Percentiles rank a stretch among this genome's conserved stretches.
Evolutionary conservation across 2,797 vertebrate genomes (phyloP).

Genomic region (Harpagifer antarcticus): DNA sequence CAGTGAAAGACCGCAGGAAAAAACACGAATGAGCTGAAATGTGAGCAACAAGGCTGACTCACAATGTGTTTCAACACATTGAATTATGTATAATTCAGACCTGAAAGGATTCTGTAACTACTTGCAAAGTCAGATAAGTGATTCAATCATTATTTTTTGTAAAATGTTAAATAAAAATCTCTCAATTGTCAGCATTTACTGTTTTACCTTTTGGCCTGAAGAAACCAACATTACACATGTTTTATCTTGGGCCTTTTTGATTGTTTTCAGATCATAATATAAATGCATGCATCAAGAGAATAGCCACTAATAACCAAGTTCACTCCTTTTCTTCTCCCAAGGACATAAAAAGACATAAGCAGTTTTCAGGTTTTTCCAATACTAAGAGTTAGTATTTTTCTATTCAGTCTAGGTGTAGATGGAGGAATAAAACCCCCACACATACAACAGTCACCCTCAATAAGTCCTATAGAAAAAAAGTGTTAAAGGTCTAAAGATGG

Average conservation of each 20-base stretch:
- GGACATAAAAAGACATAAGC: neutral
- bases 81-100: neutral
- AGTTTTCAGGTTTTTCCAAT: neutral
- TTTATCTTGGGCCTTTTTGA: neutral
- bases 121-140: neutral
- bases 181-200: neutral
- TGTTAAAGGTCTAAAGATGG: neutral
- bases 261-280: neutral
- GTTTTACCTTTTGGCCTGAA: neutral
- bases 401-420: neutral
- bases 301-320: neutral
- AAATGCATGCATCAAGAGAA: neutral
- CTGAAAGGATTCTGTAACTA: neutral
- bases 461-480: neutral
- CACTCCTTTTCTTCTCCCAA: neutral
- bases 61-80: constrained; percentile 1
- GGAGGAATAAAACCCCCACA: neutral
- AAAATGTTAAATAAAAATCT: neutral
- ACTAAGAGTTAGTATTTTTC: neutral
- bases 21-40: constrained; percentile 12
- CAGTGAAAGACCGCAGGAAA: constrained; percentile 20
- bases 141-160: neutral
- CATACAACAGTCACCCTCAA: neutral
- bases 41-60: constrained; percentile 20
- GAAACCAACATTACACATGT: neutral